A percentile compares a stretch with the other conserved stretches of the same genome.
Conservation (phyloP, 1,140 invertebrate species). For the Drosophila pseudoananassae region DNA sequence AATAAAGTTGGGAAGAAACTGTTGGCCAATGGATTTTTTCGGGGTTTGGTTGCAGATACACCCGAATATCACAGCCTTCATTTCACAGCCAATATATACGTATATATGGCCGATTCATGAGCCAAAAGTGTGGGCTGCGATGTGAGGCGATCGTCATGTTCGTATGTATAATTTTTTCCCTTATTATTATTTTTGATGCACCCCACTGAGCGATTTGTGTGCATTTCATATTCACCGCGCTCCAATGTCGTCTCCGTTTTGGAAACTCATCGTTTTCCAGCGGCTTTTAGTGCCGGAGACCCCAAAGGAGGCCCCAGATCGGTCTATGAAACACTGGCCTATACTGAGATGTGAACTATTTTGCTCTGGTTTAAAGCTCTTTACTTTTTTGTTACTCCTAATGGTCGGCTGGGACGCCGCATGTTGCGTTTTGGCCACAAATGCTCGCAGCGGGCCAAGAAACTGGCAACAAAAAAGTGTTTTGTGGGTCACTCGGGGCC, state of each 20-base stretch:
- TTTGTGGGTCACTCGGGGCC: conserved; percentile 63
- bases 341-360: conserved; percentile 22
- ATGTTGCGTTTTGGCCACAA: conserved; percentile 60
- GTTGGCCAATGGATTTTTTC: conserved; percentile 42
- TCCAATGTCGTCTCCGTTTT: conserved; percentile 50
- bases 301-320: conserved; percentile 28
- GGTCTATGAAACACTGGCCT: conserved; percentile 8
- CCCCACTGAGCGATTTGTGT: conserved; percentile 75
- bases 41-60: conserved; percentile 48
- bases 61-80: conserved; percentile 35
- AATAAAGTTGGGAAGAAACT: conserved; percentile 24
- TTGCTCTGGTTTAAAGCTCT: conserved; percentile 26
- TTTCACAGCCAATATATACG: conserved; percentile 41
- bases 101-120: conserved; percentile 21
- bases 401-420: conserved; percentile 42
- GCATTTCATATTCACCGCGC: conserved; percentile 78
- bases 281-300: conserved; percentile 56
- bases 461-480: conserved; percentile 31
- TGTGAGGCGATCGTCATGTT: conserved; percentile 24
- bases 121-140: conserved; percentile 62
- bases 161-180: conserved; percentile 2
- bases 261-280: conserved; percentile 79
- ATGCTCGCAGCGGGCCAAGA: conserved; percentile 56
- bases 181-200: conserved; percentile 49
- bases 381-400: conserved; percentile 15